These are phyloP conservation scores for Mamestra brassicae DNA, from an alignment of 2,888 invertebrate species.

Conservation along the genomic window DNA sequence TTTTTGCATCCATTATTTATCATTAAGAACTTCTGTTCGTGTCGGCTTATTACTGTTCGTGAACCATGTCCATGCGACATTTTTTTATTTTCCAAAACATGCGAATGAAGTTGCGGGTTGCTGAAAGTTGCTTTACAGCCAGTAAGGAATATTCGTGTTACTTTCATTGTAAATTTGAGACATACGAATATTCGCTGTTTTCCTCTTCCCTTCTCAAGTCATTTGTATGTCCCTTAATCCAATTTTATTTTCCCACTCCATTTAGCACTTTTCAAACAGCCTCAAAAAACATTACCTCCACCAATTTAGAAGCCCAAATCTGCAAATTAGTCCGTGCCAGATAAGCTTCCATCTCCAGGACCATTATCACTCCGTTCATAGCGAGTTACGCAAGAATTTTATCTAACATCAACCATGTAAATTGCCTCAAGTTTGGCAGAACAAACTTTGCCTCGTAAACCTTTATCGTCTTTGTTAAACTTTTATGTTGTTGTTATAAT, in stretches of 20 bases:
- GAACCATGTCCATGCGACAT: too few relatives aligned
- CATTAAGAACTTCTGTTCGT: too few relatives aligned
- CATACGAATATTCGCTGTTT: background rate
- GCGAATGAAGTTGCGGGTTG: too few relatives aligned
- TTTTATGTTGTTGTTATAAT: constrained; percentile 65
- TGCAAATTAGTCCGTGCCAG: constrained; percentile 50
- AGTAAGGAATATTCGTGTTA: too few relatives aligned
- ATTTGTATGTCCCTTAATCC: background rate
- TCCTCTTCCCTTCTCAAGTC: background rate
- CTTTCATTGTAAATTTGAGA: too few relatives aligned
- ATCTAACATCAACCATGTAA: constrained; percentile 65
- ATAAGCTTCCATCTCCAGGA: constrained; percentile 37
- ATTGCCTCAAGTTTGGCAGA: constrained; percentile 62
- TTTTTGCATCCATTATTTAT: too few relatives aligned
- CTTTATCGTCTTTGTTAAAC: constrained; percentile 66
- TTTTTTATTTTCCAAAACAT: too few relatives aligned
- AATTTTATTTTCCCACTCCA: background rate
- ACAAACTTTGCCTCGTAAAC: constrained; percentile 62
- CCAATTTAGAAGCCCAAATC: constrained; percentile 18
- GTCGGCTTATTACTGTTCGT: too few relatives aligned
- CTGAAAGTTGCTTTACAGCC: too few relatives aligned
- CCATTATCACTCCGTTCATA: constrained; percentile 66
- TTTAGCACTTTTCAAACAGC: background rate
- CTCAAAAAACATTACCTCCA: background rate
- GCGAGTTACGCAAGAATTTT: constrained; percentile 52